Evolutionary conservation across 2,113 vertebrate species (phyloP).

Genomic region (Cottus gobio): DNA sequence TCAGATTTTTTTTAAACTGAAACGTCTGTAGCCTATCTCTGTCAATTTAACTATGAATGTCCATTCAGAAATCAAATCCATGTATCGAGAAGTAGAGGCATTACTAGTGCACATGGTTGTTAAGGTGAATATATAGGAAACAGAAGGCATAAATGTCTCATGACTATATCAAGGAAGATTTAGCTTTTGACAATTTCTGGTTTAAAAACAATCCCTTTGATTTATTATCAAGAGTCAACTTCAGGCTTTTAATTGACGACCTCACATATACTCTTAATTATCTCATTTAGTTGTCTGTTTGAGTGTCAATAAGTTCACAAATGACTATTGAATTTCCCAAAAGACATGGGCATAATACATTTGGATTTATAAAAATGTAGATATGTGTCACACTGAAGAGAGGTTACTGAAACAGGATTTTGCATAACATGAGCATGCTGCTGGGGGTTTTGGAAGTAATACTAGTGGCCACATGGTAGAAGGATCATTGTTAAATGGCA

Average conservation of each 20-base stretch:
- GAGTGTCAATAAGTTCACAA: not conserved
- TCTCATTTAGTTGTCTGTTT: not conserved
- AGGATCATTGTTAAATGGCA: conserved; percentile 10
- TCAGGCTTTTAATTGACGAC: not conserved
- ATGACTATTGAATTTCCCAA: not conserved
- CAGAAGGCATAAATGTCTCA: not conserved
- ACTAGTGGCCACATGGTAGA: not conserved
- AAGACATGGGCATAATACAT: not conserved
- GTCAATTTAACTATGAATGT: not conserved
- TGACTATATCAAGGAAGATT: not conserved
- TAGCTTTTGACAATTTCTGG: not conserved
- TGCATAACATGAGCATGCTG: not conserved
- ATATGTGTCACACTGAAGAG: not conserved
- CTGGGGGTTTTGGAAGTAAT: not conserved
- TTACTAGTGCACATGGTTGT: not conserved
- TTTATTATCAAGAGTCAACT: conserved; percentile 1
- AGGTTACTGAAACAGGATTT: not conserved
- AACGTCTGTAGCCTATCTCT: not conserved
- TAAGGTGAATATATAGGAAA: not conserved
- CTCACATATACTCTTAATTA: not conserved
- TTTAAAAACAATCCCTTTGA: not conserved
- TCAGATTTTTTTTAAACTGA: not conserved
- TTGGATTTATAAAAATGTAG: not conserved
- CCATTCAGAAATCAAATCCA: not conserved
- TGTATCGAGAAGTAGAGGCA: not conserved